These are phyloP conservation scores for Typhlichthys subterraneus DNA, from an alignment of 2,797 vertebrate species.

Conservation along the genomic window DNA sequence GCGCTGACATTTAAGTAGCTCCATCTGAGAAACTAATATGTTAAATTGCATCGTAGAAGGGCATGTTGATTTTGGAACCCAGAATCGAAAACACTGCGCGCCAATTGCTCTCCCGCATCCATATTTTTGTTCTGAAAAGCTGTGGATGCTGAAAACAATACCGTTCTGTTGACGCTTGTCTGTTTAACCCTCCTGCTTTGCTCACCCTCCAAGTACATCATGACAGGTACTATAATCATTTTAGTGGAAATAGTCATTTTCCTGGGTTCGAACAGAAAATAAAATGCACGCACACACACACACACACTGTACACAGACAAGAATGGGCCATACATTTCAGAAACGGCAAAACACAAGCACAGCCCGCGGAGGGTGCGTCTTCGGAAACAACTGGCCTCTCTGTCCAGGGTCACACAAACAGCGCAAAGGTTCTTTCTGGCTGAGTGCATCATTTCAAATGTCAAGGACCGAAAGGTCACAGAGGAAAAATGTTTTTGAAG, in stretches of 20 bases:
- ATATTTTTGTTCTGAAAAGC: no score
- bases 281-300: not conserved
- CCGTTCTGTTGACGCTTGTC: no score
- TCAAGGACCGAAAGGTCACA: constrained; percentile 59
- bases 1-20: no score
- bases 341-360: not conserved
- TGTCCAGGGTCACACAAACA: constrained; percentile 31
- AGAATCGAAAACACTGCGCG: no score
- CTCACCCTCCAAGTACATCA: no score
- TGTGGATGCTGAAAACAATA: no score
- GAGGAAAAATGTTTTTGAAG: constrained; percentile 28
- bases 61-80: no score
- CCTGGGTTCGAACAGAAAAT: not conserved
- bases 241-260: constrained; percentile 2
- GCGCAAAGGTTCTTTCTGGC: constrained; percentile 37
- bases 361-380: constrained; percentile 1
- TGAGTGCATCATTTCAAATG: constrained; percentile 52
- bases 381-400: constrained; percentile 8
- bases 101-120: no score
- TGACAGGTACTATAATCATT: no score
- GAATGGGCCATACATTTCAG: not conserved
- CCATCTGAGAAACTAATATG: no score
- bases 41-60: no score
- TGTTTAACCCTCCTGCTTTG: no score
- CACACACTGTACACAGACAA: not conserved